These are phyloP conservation scores for Euphonia xanthogaster DNA, from an alignment of 2,797 vertebrate genomes.

Conservation along the genomic window DNA sequence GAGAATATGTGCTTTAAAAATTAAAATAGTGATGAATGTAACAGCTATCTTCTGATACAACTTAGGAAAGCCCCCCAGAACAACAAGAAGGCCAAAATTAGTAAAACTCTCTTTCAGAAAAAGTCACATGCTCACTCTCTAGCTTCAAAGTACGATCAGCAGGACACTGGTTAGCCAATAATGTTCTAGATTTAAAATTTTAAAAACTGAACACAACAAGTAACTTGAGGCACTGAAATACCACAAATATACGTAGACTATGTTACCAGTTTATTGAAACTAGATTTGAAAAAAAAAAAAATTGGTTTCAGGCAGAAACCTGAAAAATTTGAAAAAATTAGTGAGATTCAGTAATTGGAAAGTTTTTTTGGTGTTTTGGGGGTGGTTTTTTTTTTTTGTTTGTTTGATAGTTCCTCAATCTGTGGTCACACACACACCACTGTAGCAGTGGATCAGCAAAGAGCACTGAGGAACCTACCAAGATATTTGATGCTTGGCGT, in stretches of 20 bases:
- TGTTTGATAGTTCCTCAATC: not conserved
- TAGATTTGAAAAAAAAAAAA: not conserved
- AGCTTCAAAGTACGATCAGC: not conserved
- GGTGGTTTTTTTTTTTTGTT: not conserved
- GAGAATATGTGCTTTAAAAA: not conserved
- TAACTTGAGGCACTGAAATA: not conserved
- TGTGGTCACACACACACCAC: not conserved
- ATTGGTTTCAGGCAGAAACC: not conserved
- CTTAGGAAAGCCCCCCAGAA: not conserved
- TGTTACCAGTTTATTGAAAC: not conserved
- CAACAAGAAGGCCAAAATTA: not conserved
- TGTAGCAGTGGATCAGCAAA: not conserved
- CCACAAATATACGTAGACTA: not conserved
- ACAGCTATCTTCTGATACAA: not conserved
- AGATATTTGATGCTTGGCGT: not conserved
- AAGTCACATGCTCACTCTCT: not conserved
- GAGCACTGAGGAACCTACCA: not conserved
- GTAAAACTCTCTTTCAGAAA: not conserved
- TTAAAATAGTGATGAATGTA: not conserved
- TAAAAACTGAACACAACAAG: not conserved
- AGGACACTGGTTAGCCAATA: not conserved
- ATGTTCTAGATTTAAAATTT: not conserved
- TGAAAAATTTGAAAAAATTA: not conserved
- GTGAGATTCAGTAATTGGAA: not conserved
- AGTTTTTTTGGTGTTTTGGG: not conserved